Base-by-base conservation (phyloP, 2,113 vertebrate genomes). In the Bothrops jararaca region DNA sequence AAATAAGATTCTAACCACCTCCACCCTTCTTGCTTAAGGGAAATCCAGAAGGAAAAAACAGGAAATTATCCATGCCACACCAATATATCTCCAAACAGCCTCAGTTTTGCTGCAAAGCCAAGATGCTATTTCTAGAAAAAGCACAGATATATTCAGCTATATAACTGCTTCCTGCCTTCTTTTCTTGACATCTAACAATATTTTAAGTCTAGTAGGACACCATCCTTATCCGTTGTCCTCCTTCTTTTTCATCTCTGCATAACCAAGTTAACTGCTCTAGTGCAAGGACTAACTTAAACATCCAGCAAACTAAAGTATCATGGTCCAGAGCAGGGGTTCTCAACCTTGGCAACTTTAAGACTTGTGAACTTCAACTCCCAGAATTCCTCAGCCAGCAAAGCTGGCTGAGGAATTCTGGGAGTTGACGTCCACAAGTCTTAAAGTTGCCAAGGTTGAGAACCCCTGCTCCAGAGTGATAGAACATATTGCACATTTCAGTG, bases 31-130 rank as follows among this genome's bases (percentile, higher is more conserved):
- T 64, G 74, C 54, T 50, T 86, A 29, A 42, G 45, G 23, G 34
- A 64, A 64, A 50, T 45, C 92, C 45, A 52, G 42, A 39, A 89
- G n/a, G 54, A 50, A 50, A 60, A 86, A 89, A 39, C 74, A 92
- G 74, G 88, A 92, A 85, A 92, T 86, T 92, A 74, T 92, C 88
- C 53, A 48, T 53, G 74, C 60, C 50, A 29, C 42, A 64, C 29
- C 26, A 60, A 87, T 60, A 42, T 42, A 54, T 53, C 60, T 54
- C 45, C 5, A 90, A 87, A 80, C 45, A 91, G 50, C 54, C 50
- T 88, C 15, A 60, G 3, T 22, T 87, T 92, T 39, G 22, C 29
- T 11, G n/a, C 86, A 85, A 34, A 45, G 42, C 29, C 23, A 24
- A 69, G 18, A 39, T 80, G 18, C 34, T 80, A 80, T 80, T 80